Conservation (phyloP, 2,888 invertebrate genomes). For the Rhaphigaster nebulosa region DNA sequence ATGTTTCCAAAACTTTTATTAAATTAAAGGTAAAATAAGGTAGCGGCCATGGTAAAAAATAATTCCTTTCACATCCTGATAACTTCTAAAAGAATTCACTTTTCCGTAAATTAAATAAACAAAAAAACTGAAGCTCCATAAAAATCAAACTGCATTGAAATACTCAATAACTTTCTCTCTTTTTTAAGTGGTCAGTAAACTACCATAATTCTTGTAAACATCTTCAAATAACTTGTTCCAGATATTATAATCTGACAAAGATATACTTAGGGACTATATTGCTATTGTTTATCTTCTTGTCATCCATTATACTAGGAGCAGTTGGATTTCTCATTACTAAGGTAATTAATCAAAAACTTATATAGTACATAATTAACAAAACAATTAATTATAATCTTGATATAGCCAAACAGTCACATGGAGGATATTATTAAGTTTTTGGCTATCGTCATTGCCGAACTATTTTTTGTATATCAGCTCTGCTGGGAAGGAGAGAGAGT, state of each 20-base stretch:
- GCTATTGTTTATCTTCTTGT: conserved; percentile 20
- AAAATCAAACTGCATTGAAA: no score
- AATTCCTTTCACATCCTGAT: no score
- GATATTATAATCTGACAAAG: conserved; percentile 51
- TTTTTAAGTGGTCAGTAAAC: no score
- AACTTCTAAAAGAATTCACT: no score
- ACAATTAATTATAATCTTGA: neutral
- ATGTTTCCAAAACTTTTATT: no score
- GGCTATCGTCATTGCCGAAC: conserved; percentile 44
- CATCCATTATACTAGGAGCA: conserved; percentile 49
- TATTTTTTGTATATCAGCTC: conserved; percentile 30
- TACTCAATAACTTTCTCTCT: no score
- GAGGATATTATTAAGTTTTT: conserved; percentile 55
- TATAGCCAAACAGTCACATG: conserved; percentile 32
- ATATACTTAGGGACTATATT: conserved; percentile 44
- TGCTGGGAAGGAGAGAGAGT: conserved; percentile 51
- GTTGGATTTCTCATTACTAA: conserved; percentile 50
- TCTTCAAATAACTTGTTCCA: neutral
- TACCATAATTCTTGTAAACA: no score
- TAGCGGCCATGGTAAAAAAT: no score
- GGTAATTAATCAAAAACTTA: neutral
- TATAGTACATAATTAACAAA: neutral
- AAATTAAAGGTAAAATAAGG: no score
- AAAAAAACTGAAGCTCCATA: no score
- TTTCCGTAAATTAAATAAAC: no score